A percentile compares a stretch with the other conserved stretches of the same genome.
Conservation (phyloP, 1,140 invertebrate species). For the Macrobrachium rosenbergii region DNA sequence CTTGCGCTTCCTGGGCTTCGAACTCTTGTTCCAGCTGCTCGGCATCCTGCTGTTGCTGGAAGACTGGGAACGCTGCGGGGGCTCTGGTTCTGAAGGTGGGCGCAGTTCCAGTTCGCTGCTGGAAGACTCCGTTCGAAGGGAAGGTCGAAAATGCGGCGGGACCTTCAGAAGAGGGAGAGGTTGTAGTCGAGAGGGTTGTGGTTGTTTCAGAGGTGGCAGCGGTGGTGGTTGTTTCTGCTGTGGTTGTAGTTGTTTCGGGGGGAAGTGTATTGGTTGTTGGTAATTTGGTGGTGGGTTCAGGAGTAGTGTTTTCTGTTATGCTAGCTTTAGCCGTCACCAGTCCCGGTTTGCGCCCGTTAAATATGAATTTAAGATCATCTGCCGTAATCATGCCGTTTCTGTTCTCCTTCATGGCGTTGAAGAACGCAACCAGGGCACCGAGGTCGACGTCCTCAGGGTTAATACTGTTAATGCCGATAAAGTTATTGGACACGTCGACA, state of each 20-base stretch:
- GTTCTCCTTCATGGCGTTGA: conserved; percentile 19
- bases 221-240: background rate
- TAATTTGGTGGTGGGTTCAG: background rate
- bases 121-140: conserved; percentile 16
- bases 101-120: background rate
- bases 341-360: background rate
- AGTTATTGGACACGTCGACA: conserved; percentile 13
- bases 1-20: background rate
- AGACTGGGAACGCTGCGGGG: background rate
- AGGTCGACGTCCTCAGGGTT: conserved; percentile 47
- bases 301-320: background rate
- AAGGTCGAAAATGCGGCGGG: background rate
- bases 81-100: background rate
- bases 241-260: background rate
- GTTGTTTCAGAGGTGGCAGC: background rate
- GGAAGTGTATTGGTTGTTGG: background rate
- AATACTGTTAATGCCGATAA: conserved; percentile 49
- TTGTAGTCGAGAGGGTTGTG: background rate
- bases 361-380: no score
- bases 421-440: conserved; percentile 32
- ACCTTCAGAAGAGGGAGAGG: conserved; percentile 39
- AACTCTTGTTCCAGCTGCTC: background rate
- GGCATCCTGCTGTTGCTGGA: background rate
- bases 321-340: background rate
- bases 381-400: background rate